Evolutionary conservation across 1,140 invertebrate species (phyloP), one percentile per base, ranked within the genome.

Genomic region (Drosophila virilis): DNA sequence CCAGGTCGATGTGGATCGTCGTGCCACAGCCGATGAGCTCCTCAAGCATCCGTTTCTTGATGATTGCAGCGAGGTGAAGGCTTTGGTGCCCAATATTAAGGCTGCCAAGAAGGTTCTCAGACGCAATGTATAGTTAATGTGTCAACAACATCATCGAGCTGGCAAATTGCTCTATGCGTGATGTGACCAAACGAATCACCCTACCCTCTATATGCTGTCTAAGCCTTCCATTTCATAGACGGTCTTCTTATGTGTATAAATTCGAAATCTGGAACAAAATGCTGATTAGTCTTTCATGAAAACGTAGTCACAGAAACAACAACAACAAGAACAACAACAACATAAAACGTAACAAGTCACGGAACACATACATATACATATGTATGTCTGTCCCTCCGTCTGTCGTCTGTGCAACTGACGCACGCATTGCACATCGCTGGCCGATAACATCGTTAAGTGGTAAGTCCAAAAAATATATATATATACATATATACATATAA

Each of bases 1-100:
- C 8, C 96, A 98, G 92, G 98, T 99, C 1, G 97, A 99, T 90
- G 97, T 98, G 0, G 97, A 98, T 54, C 94, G 95, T 60, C 94
- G 98, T 73, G 96, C 96, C 7, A 95, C 96, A 0, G 97, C 98
- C 1, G 95, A 96, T 9, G 96, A 98, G 92, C 93, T 99, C 8
- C 93, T 98, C n/a, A 93, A 93, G 40, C 98, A 99, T 95, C 95
- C 96, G 2, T 99, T 99, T 94, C 93, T 99, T 15, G 93, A 96
- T 28, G 96, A 96, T 79, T 96, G 97, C 61, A 96, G 97, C 88
- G 96, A 97, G 77, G 93, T 99, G 32, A 94, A 94, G 35, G 96
- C 97, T 8, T 93, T 99, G 3, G 96, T 96, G 51, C 98, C 98
- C 38, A 94, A 99, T 8, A 99, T 99, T 69, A 95, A 96, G 91